A percentile compares a stretch with the other conserved stretches of the same genome.
Evolutionary conservation across 2,113 vertebrate genomes (phyloP).

Genomic region (Anser cygnoides): DNA sequence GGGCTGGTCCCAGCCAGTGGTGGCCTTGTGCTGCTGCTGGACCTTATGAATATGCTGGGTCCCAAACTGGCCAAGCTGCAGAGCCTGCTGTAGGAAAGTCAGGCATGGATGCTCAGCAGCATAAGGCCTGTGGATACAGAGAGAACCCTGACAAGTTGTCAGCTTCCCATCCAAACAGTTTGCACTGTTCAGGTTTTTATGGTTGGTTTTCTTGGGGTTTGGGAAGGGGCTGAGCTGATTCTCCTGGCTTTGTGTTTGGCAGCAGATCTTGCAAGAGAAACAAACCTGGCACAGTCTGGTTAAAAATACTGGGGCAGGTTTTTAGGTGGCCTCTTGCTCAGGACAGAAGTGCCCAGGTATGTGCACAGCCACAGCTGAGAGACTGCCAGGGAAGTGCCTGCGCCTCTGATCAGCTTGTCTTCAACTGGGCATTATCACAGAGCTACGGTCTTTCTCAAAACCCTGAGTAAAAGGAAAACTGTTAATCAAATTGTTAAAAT

Average conservation of each 20-base stretch:
- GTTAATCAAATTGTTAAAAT: background rate
- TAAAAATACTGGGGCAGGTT: background rate
- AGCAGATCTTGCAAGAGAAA: background rate
- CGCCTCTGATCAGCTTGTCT: background rate
- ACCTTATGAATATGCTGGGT: accelerated
- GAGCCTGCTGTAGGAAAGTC: background rate
- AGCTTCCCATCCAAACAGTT: background rate
- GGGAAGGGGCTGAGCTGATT: background rate
- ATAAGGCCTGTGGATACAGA: background rate
- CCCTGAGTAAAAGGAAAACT: background rate
- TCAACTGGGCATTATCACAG: background rate
- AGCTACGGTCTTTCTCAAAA: background rate
- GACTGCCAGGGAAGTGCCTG: background rate
- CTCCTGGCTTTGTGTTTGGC: background rate
- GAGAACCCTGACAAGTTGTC: background rate
- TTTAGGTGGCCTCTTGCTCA: background rate
- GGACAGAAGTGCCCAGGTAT: background rate
- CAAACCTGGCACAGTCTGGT: background rate
- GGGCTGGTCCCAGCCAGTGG: background rate
- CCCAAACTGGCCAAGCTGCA: background rate
- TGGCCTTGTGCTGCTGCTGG: background rate
- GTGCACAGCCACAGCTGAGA: accelerated
- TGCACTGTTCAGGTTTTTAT: background rate
- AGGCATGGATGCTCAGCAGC: accelerated
- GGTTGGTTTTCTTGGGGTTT: background rate